Evolutionary conservation across 2,113 vertebrate genomes (phyloP).

Genomic region (Heliornis fulica): DNA sequence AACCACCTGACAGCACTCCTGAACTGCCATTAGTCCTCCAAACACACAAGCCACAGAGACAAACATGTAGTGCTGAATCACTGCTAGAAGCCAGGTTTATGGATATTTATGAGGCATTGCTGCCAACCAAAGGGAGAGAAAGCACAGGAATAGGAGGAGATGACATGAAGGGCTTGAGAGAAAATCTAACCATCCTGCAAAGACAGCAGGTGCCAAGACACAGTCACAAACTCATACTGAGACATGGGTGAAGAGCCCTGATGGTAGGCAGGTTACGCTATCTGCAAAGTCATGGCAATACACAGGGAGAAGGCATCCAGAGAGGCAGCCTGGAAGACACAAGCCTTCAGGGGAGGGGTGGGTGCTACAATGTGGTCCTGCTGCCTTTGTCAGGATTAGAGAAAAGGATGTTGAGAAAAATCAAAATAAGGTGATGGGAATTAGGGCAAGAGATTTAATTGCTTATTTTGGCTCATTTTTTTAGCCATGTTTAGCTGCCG

Average conservation of each 20-base stretch:
- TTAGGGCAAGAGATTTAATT: not conserved
- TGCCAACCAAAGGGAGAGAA: not conserved
- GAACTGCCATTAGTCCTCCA: not conserved
- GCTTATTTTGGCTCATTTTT: too few species aligned
- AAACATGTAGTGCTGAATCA: not conserved
- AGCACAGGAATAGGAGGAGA: not conserved
- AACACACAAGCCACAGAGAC: not conserved
- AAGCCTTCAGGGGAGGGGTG: not conserved
- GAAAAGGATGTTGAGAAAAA: not conserved
- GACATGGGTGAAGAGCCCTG: not conserved
- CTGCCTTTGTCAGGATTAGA: not conserved
- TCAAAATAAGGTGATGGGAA: not conserved
- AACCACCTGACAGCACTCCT: not conserved
- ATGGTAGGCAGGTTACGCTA: accelerated
- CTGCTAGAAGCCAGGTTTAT: not conserved
- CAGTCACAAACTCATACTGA: not conserved
- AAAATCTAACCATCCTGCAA: not conserved
- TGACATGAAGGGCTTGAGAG: not conserved
- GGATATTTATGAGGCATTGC: not conserved
- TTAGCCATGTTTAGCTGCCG: accelerated
- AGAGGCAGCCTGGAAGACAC: not conserved
- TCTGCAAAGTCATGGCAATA: not conserved
- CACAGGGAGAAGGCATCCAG: not conserved
- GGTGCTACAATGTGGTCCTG: too few species aligned
- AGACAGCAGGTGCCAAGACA: not conserved